These are phyloP conservation scores for Pristionchus exspectatus DNA, from an alignment of 2,888 invertebrate genomes.

Conservation along the genomic window DNA sequence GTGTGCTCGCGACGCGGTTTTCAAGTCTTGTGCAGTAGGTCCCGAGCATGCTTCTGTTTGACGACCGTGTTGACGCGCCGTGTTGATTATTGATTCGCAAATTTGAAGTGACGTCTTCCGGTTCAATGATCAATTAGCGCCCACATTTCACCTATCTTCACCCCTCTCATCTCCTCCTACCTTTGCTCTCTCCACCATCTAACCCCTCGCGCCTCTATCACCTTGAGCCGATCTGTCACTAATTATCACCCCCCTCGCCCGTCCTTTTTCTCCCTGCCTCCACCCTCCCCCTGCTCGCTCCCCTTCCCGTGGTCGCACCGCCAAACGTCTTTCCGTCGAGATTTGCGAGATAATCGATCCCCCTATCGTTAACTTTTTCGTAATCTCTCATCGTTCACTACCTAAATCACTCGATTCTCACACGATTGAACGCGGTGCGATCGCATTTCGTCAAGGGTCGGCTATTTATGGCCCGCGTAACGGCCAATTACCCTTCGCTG, in stretches of 20 bases:
- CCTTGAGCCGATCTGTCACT: conserved; percentile 12
- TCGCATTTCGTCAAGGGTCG: conserved; percentile 19
- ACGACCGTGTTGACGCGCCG: neutral
- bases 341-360: neutral
- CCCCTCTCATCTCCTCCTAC: neutral
- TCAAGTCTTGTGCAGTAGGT: conserved; percentile 5
- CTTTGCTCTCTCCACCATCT: neutral
- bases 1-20: neutral
- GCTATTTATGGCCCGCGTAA: conserved; percentile 8
- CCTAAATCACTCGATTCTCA: neutral
- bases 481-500: neutral
- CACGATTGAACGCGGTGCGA: conserved; percentile 12
- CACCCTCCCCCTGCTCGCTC: neutral
- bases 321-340: neutral
- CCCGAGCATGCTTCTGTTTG: neutral
- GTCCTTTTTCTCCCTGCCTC: neutral
- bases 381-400: conserved; percentile 29
- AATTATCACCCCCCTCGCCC: neutral
- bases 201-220: neutral
- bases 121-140: conserved; percentile 19
- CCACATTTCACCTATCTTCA: neutral
- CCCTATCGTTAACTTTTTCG: neutral
- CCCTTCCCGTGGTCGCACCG: neutral
- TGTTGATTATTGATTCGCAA: neutral
- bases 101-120: conserved; percentile 13